Evolutionary conservation across 1,140 invertebrate species (phyloP), one percentile per base, ranked within the genome.

Genomic region (Drosophila kikkawai): DNA sequence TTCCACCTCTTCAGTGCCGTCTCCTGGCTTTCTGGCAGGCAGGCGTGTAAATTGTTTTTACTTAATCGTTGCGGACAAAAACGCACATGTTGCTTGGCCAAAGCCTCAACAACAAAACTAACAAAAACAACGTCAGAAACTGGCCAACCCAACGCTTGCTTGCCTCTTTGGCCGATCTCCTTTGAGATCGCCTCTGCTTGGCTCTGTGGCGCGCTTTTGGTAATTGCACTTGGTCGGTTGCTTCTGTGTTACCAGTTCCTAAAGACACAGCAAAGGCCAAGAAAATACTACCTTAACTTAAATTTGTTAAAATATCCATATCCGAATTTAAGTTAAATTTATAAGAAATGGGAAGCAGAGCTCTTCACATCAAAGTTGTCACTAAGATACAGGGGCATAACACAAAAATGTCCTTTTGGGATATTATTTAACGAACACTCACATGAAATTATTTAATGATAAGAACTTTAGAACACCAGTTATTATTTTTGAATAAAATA

Each of bases 21-120:
- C 53, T 53, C 47, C 75, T 58, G 47, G 50, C 17, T 57, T 81
- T 69, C 45, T 85, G 79, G 71, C 79, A 79, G 86, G 87, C 87
- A 91, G 87, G 87, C 86, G 86, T 91, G 87, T 91, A 91, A 91
- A 91, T 91, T 91, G 86, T 91, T 91, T 91, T 91, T 91, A 91
- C 87, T 91, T 91, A 91, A 91, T 91, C 87, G 87, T 75, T 87
- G 88, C 82, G 71, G 87, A 91, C 86, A 86, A 82, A 87, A 87
- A 91, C 82, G 77, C 82, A 87, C 82, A 86, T 90, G 86, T 85
- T 85, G 75, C 73, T 91, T 76, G 82, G 70, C 66, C 64, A 58
- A 51, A 74, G 15, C 48, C 29, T 17, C 70, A 42, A 19, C 39
- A 53, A 22, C 37, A 39, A 19, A 19, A 44, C 7, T 29, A 56